These are phyloP conservation scores for Pristionchus japonicus DNA, from an alignment of 2,888 invertebrate genomes.

Conservation along the genomic window DNA sequence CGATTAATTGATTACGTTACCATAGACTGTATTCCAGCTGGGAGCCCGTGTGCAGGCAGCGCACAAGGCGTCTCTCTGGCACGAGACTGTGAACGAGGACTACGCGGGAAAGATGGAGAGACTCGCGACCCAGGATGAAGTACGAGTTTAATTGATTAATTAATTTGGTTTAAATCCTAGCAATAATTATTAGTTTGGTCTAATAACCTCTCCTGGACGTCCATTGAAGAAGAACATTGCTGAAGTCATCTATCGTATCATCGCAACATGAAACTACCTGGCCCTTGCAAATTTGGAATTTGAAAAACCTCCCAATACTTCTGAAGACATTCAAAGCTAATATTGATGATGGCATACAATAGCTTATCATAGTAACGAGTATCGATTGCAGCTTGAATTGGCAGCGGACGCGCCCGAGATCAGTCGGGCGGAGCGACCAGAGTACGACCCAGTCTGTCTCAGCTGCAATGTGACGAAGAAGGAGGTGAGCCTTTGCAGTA, in stretches of 20 bases:
- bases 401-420: slow-evolving; percentile 53
- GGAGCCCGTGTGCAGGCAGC: slow-evolving; percentile 59
- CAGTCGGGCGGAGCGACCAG: slow-evolving; percentile 58
- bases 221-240: no score
- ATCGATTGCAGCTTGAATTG: not conserved
- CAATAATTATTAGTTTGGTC: not conserved
- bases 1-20: not conserved
- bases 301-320: no score
- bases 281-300: no score
- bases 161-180: not conserved
- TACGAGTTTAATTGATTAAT: slow-evolving; percentile 7
- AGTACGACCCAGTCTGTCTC: slow-evolving; percentile 67
- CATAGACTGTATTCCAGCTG: slow-evolving; percentile 52
- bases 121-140: slow-evolving; percentile 55
- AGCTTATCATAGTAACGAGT: no score
- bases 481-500: slow-evolving; percentile 48
- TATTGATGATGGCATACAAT: no score
- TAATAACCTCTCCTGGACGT: no score
- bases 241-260: no score
- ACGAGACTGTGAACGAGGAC: slow-evolving; percentile 64
- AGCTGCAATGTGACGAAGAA: slow-evolving; percentile 70
- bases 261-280: no score
- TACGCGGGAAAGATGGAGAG: slow-evolving; percentile 62
- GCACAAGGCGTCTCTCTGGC: slow-evolving; percentile 64
- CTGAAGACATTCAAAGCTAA: no score